Percentiles rank a stretch among this genome's conserved stretches.
These are phyloP conservation scores for Mus spretus DNA, from an alignment of 2,797 vertebrate genomes.

Conservation along the genomic window DNA sequence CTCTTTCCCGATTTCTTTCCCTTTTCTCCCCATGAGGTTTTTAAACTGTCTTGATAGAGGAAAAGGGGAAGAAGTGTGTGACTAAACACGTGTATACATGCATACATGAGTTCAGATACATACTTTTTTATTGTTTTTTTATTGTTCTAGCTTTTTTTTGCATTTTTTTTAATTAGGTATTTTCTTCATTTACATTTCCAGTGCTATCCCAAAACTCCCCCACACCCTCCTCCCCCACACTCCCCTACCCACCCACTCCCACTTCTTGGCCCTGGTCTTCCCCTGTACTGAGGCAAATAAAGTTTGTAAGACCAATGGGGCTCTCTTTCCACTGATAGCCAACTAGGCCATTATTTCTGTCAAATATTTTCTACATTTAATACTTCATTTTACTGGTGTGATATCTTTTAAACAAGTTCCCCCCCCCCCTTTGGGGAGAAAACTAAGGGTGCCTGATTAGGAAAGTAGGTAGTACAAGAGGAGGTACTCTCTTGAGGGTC, in stretches of 20 bases:
- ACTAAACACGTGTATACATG: not conserved
- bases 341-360: not conserved
- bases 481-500: not conserved
- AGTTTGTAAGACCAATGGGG: no score
- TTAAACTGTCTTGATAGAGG: conserved; percentile 18
- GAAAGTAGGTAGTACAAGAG: not conserved
- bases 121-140: not conserved
- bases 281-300: no score
- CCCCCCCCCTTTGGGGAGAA: not conserved
- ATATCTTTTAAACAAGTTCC: conserved; percentile 8
- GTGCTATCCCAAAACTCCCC: no score
- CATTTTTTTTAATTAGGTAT: no score
- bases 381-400: conserved; percentile 20
- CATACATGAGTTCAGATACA: not conserved
- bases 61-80: not conserved
- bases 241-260: no score
- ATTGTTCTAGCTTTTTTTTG: no score
- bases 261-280: no score
- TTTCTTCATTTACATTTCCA: no score
- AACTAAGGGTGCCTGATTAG: not conserved
- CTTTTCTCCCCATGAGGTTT: not conserved
- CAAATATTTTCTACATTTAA: conserved; percentile 13
- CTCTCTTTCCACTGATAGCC: no score
- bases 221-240: no score
- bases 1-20: not conserved